Base-by-base conservation (phyloP, 2,888 invertebrate genomes). In the Platypus cylindrus region DNA sequence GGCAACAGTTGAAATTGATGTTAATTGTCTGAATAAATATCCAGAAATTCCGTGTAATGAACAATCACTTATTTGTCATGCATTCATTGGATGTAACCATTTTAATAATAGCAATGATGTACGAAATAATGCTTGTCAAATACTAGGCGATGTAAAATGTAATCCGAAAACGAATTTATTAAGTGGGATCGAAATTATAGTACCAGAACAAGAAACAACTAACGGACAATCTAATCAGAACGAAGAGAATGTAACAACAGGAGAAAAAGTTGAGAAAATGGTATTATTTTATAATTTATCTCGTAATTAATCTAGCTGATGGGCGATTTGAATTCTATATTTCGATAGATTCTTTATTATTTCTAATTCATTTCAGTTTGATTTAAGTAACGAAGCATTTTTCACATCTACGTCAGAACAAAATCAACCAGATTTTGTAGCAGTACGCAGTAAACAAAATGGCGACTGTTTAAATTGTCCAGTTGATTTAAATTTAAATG, bases 401-500 rank as follows among this genome's bases (percentile, higher is more conserved):
- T n/a, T n/a, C n/a, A n/a, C n/a, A n/a, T n/a, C n/a, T n/a, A 54
- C 52, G 23, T 47, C 67, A 63, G 58, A 59, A 15, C 39, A 45
- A 34, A 61, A 64, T 22, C 66, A 68, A 20, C 67, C 67, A 2
- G 68, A 68, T 48, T 69, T 70, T 45, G 59, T 71, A 30, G 48
- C 68, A 61, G 24, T 57, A 61, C 39, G 65, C 62, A n/a, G 56
- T 61, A 11, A 56, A 61, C 25, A 45, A 25, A 27, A 47, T 16
- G 53, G 48, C 3, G 59, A 61, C 3, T 72, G 71, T 49, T 51
- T 64, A 15, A 73, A 71, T 2, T 73, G 73, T 45, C 58, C 67
- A 0, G 58, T 63, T 5, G 66, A 67, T 37, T 59, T 74, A 11
- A 63, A 70, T 46, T 55, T 59, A 3, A 50, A 67, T 33, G 71